phyloP scores from a whole-genome alignment of 1,140 invertebrate species.

The Caenorhabditis latens region DNA sequence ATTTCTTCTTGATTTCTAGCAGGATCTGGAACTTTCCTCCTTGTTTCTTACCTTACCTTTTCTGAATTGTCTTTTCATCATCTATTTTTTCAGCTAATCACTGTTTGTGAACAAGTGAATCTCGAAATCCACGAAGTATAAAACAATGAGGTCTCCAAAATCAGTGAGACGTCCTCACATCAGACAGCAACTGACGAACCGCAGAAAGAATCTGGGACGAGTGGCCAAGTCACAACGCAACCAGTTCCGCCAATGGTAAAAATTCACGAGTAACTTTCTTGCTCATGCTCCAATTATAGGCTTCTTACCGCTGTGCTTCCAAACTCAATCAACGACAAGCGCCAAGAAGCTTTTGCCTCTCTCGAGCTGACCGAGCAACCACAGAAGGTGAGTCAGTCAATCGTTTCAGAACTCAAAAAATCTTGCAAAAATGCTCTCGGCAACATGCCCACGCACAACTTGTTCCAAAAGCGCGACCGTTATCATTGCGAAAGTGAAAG shows the following conservation, averaged over 20 bases:
- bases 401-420: neutral
- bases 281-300: slow-evolving; percentile 21
- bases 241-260: slow-evolving; percentile 57
- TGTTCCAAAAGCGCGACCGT: slow-evolving; percentile 21
- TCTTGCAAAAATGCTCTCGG: neutral
- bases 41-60: neutral
- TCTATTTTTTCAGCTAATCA: slow-evolving; percentile 57
- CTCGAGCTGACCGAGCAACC: slow-evolving; percentile 43
- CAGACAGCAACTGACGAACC: slow-evolving; percentile 54
- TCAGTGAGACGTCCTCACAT: slow-evolving; percentile 59
- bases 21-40: neutral
- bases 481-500: slow-evolving; percentile 50
- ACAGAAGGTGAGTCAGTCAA: slow-evolving; percentile 22
- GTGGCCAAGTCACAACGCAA: slow-evolving; percentile 53
- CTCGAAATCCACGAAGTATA: slow-evolving; percentile 57
- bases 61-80: neutral
- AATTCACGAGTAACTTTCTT: neutral
- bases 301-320: slow-evolving; percentile 42
- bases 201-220: slow-evolving; percentile 56
- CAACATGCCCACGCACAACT: slow-evolving; percentile 21
- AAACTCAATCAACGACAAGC: slow-evolving; percentile 51
- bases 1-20: neutral
- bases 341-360: slow-evolving; percentile 42
- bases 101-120: slow-evolving; percentile 60
- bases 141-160: slow-evolving; percentile 59